These are phyloP conservation scores for Danaus chrysippus DNA, from an alignment of 2,888 invertebrate species.

Conservation along the genomic window DNA sequence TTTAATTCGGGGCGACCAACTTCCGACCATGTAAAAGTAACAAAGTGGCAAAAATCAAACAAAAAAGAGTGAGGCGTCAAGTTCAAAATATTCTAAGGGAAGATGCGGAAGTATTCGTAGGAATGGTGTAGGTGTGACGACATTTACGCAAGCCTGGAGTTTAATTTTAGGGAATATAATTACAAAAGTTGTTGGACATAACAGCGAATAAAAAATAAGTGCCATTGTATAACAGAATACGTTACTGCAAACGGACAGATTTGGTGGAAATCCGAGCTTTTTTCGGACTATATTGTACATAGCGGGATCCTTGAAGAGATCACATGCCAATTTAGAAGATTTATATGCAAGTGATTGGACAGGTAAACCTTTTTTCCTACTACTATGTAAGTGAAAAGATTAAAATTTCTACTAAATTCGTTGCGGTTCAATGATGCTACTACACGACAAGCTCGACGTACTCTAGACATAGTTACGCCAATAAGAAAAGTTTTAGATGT, in stretches of 20 bases:
- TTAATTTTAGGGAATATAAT: constrained; percentile 14
- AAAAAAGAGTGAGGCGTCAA: constrained; percentile 34
- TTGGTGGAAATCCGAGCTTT: no score
- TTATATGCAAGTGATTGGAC: no score
- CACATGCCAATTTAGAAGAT: constrained; percentile 20
- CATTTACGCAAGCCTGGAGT: constrained; percentile 37
- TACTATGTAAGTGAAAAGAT: no score
- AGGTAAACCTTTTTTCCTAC: no score
- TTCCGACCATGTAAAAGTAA: constrained; percentile 32
- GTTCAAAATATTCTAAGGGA: constrained; percentile 35
- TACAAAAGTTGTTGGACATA: no score
- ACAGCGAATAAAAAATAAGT: no score
- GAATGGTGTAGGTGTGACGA: constrained; percentile 34
- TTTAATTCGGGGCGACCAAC: no score
- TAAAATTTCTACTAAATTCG: constrained; percentile 30
- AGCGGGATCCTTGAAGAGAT: no score
- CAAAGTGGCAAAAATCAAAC: constrained; percentile 34
- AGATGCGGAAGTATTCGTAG: constrained; percentile 33
- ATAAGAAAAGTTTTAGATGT: constrained; percentile 26
- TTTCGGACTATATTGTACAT: no score
- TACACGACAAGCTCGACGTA: constrained; percentile 28
- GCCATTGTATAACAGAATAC: no score
- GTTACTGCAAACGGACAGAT: no score
- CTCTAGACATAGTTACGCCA: constrained; percentile 34
- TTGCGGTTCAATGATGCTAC: constrained; percentile 32